phyloP scores from a whole-genome alignment of 1,140 invertebrate genomes.

The Platyscapa corneri region DNA sequence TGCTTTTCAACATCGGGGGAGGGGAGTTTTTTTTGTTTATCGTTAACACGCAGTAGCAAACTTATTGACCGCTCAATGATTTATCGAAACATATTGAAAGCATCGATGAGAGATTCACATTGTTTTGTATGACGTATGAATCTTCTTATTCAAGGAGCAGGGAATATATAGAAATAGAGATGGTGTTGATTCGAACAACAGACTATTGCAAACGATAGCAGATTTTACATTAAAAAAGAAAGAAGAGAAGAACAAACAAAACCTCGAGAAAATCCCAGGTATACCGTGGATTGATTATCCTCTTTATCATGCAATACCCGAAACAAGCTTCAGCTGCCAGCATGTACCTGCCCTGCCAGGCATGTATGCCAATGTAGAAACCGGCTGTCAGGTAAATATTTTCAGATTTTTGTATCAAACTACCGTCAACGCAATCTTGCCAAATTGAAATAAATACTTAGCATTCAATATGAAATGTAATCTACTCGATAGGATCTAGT shows the following conservation, averaged over 20 bases:
- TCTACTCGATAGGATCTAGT: too few relatives aligned
- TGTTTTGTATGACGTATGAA: neutral
- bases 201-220: slow-evolving; percentile 39
- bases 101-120: neutral
- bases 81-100: too few relatives aligned
- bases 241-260: slow-evolving; percentile 79
- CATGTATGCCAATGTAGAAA: slow-evolving; percentile 91
- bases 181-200: neutral
- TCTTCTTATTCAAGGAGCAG: neutral
- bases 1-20: too few relatives aligned
- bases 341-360: slow-evolving; percentile 85
- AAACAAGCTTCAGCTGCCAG: slow-evolving; percentile 86
- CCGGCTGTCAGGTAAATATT: slow-evolving; percentile 84
- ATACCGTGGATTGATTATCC: slow-evolving; percentile 86
- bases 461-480: neutral
- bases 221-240: slow-evolving; percentile 55
- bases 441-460: neutral
- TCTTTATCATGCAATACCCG: slow-evolving; percentile 83
- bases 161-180: neutral
- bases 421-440: neutral
- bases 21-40: too few relatives aligned
- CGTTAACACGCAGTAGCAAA: too few relatives aligned
- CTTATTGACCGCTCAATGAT: too few relatives aligned
- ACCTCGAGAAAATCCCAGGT: slow-evolving; percentile 86
- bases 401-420: neutral